phyloP scores from a whole-genome alignment of 2,113 vertebrate genomes.

The Mustelus asterias region DNA sequence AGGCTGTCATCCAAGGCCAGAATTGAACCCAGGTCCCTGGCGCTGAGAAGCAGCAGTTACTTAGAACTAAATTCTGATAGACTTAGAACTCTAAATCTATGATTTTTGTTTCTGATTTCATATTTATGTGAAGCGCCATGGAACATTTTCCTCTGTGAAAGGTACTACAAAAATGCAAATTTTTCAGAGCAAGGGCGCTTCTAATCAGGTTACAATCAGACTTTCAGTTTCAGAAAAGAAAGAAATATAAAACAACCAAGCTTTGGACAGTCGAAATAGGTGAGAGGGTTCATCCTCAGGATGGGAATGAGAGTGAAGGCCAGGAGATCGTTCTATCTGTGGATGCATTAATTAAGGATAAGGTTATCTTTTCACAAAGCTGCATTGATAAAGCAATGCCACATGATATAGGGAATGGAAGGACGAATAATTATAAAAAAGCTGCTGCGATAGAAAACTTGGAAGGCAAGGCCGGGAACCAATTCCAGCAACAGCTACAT shows the following conservation, averaged over 20 bases:
- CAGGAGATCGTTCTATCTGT: neutral
- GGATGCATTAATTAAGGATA: neutral
- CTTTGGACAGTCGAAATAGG: neutral
- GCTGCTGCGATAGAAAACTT: neutral
- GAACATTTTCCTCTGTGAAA: neutral
- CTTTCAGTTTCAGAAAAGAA: neutral
- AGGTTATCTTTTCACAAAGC: neutral
- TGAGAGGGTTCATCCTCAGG: neutral
- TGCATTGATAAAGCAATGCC: neutral
- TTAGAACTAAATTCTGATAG: neutral
- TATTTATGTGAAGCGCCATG: neutral
- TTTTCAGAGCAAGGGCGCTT: neutral
- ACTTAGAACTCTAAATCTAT: neutral
- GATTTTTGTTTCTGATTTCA: neutral
- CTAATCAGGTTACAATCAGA: neutral
- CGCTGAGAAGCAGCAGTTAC: too few species aligned
- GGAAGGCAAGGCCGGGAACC: neutral
- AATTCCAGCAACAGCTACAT: neutral
- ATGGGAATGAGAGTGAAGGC: neutral
- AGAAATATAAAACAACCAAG: neutral
- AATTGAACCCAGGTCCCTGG: too few species aligned
- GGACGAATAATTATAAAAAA: neutral
- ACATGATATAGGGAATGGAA: neutral
- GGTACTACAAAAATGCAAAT: neutral
- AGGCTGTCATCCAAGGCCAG: too few species aligned